Conservation (phyloP, 2,113 vertebrate genomes). For the Acrocephalus arundinaceus region DNA sequence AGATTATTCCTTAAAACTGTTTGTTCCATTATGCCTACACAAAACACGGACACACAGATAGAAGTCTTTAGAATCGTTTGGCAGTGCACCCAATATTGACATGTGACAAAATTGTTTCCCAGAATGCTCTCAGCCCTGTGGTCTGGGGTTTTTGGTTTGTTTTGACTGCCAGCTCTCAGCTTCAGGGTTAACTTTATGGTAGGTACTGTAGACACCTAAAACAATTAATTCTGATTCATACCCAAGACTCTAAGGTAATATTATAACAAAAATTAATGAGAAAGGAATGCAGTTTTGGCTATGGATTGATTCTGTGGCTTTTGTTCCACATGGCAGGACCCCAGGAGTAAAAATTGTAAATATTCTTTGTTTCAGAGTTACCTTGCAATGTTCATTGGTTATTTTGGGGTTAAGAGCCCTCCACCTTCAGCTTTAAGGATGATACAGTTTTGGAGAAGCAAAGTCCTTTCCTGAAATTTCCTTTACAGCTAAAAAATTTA, state of each 20-base stretch:
- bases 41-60: rapidly evolving
- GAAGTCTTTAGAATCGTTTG: not conserved
- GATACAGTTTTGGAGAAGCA: not conserved
- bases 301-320: not conserved
- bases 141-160: not conserved
- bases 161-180: not conserved
- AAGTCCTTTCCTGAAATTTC: not conserved
- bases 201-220: not conserved
- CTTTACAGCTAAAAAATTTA: not conserved
- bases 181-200: not conserved
- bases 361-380: not conserved
- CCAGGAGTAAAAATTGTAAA: not conserved
- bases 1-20: not conserved
- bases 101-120: not conserved
- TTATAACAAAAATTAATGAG: not conserved
- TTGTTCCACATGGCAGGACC: not conserved
- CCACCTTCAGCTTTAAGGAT: not conserved
- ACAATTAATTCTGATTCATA: not conserved
- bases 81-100: not conserved
- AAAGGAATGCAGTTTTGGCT: not conserved
- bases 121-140: not conserved
- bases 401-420: not conserved
- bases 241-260: not conserved
- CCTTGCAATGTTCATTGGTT: not conserved
- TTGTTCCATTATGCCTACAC: not conserved